Percentiles rank a stretch among this genome's conserved stretches.
phyloP scores from a whole-genome alignment of 2,888 invertebrate species.

The Apamea monoglypha region DNA sequence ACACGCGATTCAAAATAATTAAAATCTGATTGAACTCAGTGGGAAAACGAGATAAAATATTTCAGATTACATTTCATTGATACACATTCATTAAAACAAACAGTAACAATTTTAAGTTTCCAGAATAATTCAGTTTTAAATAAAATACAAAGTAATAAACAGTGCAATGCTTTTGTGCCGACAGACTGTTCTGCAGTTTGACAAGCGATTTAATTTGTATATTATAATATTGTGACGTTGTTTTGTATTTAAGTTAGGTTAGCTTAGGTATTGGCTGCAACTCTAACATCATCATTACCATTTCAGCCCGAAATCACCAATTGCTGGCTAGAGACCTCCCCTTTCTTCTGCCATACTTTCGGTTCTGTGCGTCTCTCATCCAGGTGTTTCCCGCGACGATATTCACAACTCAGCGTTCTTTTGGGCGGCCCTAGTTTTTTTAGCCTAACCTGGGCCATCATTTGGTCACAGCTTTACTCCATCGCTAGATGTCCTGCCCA shows the following conservation, averaged over 20 bases:
- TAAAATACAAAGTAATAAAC: background rate
- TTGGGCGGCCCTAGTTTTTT: background rate
- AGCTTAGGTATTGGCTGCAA: too few relatives aligned
- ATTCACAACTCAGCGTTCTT: background rate
- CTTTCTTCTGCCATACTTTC: background rate
- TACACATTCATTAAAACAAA: background rate
- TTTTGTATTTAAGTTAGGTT: too few relatives aligned
- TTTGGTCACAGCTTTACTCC: too few relatives aligned
- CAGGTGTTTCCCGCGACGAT: background rate
- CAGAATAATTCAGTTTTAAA: background rate
- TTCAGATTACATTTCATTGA: background rate
- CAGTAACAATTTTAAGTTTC: background rate
- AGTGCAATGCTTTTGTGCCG: background rate
- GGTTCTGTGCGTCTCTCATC: background rate
- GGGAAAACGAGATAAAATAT: too few relatives aligned
- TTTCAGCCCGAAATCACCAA: background rate
- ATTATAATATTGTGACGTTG: background rate
- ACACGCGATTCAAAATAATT: too few relatives aligned
- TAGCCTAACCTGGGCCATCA: background rate
- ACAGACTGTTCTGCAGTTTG: background rate
- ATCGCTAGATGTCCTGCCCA: too few relatives aligned
- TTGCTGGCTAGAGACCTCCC: background rate
- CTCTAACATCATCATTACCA: background rate
- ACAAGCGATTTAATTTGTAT: background rate
- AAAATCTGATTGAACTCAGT: background rate